phyloP scores from a whole-genome alignment of 2,113 vertebrate species.

The Psettodes erumei region DNA sequence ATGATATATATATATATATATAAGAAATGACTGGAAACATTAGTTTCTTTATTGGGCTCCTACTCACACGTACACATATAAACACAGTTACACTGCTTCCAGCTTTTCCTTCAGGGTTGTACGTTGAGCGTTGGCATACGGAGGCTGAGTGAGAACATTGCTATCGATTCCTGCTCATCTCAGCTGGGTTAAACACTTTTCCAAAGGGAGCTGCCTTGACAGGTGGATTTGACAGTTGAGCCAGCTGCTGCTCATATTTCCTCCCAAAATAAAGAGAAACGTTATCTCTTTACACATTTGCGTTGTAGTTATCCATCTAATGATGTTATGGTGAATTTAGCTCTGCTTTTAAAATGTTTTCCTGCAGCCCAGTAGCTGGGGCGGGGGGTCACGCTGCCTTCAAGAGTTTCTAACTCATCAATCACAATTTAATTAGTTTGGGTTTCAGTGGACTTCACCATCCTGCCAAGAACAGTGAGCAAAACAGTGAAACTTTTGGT shows the following conservation, averaged over 20 bases:
- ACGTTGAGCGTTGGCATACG: conserved; percentile 2
- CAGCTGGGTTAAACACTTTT: conserved; percentile 30
- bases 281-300: neutral
- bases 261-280: conserved; percentile 20
- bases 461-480: conserved; percentile 29
- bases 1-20: neutral
- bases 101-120: conserved; percentile 15
- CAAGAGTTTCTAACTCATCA: conserved; percentile 46
- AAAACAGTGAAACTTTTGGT: conserved; percentile 29
- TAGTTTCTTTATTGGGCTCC: neutral
- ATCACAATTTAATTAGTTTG: conserved; percentile 55
- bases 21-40: neutral
- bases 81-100: neutral
- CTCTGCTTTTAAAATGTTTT: conserved; percentile 34
- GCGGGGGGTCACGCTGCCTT: conserved; percentile 23
- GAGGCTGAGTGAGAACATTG: conserved; percentile 64
- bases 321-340: conserved; percentile 35
- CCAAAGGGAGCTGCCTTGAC: neutral
- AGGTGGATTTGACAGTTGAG: conserved; percentile 15
- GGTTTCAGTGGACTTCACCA: conserved; percentile 18
- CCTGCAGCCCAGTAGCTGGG: conserved; percentile 20
- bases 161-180: conserved; percentile 65
- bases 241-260: neutral
- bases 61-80: neutral
- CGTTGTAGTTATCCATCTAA: conserved; percentile 22